phyloP scores from a whole-genome alignment of 2,113 vertebrate species.

The Cyrtonyx montezumae region DNA sequence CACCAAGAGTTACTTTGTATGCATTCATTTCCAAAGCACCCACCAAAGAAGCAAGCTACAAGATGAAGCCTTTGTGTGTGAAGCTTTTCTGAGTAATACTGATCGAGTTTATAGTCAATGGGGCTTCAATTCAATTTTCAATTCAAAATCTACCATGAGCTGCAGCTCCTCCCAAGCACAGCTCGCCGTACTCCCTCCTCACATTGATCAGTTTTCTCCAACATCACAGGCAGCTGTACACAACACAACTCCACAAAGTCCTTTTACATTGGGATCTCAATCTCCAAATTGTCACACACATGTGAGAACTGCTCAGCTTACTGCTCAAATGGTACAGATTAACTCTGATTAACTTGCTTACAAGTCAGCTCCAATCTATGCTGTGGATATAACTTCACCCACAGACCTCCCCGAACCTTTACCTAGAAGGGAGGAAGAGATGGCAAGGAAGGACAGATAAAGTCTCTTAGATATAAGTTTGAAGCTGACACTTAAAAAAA shows the following conservation, averaged over 20 bases:
- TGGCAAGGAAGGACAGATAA: conserved; percentile 56
- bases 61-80: accelerated
- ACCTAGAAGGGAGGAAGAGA: conserved; percentile 71
- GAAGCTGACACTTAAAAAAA: conserved; percentile 4
- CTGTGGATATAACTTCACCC: conserved; percentile 65
- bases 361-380: conserved; percentile 63
- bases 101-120: too few relatives aligned
- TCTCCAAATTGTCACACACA: conserved; percentile 36
- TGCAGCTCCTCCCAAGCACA: background rate
- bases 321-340: conserved; percentile 53
- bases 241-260: background rate
- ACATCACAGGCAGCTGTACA: background rate
- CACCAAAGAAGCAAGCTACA: background rate
- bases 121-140: background rate
- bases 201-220: background rate
- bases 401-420: conserved; percentile 70
- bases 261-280: background rate
- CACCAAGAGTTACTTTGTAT: background rate
- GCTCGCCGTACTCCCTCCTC: background rate
- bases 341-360: conserved; percentile 64
- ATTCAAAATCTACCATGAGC: background rate
- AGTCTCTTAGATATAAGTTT: conserved; percentile 29
- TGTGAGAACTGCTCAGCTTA: conserved; percentile 43
- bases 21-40: background rate
- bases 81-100: accelerated